Evolutionary conservation across 1,140 invertebrate species (phyloP).

Genomic region (Sitophilus oryzae): DNA sequence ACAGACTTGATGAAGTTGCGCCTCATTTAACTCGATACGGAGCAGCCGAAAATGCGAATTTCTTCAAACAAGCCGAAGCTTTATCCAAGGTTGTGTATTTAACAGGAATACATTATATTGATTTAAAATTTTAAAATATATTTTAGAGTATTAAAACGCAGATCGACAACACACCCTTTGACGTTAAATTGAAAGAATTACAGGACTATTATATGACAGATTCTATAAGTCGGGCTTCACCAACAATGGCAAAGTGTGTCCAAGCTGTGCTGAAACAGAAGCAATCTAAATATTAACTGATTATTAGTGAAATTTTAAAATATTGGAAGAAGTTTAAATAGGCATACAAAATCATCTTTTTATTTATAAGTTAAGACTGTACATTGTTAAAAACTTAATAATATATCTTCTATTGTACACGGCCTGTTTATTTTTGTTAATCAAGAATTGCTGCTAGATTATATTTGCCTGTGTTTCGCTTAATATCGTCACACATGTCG

Average conservation of each 20-base stretch:
- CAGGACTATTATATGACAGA: constrained; percentile 99
- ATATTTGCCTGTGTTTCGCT: too few relatives aligned
- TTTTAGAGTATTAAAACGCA: constrained; percentile 36
- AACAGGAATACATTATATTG: constrained; percentile 32
- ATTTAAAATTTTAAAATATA: not conserved
- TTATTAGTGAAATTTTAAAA: not conserved
- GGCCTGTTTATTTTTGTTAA: too few relatives aligned
- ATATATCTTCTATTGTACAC: not conserved
- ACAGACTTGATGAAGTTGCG: constrained; percentile 75
- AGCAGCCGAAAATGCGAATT: constrained; percentile 76
- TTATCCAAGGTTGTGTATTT: constrained; percentile 39
- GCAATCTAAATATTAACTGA: constrained; percentile 49
- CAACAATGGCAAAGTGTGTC: constrained; percentile 98
- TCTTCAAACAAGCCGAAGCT: constrained; percentile 62
- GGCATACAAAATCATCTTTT: not conserved
- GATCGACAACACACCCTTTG: constrained; percentile 57
- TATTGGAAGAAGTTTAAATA: not conserved
- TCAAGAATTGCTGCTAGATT: too few relatives aligned
- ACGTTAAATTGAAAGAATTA: constrained; percentile 72
- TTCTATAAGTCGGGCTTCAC: constrained; percentile 89
- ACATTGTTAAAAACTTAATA: not conserved
- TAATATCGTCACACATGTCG: too few relatives aligned
- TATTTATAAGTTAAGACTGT: not conserved
- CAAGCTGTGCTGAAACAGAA: constrained; percentile 79
- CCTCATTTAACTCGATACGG: constrained; percentile 85